Evolutionary conservation across 2,113 vertebrate species (phyloP), one percentile per base, ranked within the genome.

Genomic region (Melanocharis versteri): DNA sequence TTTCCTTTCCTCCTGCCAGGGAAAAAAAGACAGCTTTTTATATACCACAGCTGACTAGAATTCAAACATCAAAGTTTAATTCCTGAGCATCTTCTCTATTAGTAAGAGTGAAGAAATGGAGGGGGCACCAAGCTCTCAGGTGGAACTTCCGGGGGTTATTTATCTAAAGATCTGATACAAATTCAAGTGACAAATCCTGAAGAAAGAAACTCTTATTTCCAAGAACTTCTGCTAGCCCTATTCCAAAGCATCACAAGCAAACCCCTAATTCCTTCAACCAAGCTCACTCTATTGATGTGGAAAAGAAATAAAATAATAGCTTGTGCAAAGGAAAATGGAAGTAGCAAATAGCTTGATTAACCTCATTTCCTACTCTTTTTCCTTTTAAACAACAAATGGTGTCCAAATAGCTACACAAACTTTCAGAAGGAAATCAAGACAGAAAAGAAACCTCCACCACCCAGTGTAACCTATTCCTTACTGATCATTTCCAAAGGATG

Each of bases 81-180:
- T 94, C 70, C 33, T 71, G 51, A 40, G 33, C 2, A 2, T 68
- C 42, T 66, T 71, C 27, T 30, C 37, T 42, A 6, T 42, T 40
- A 50, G 9, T 13, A 78, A 65, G 22, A 81, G 10, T 2, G 5
- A 89, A 76, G 37, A 86, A 83, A 28, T 9, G 13, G 35, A 37
- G 27, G 8, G 2, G 10, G 28, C 3, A 48, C 1, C 5, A 17
- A 72, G 27, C n/a, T 83, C 13, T 57, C 50, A 89, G 39, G 60
- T 42, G 16, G 10, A 21, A 65, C 28, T 26, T 84, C n/a, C 19
- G 2, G 15, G 31, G 9, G 10, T 21, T 73, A 8, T 42, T 83
- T 71, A 39, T 53, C 53, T 50, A 31, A 66, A 44, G 0, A 1
- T 45, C 31, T 37, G 20, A 42, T n/a, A 84, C 0, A 0, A 82